Base-by-base conservation (phyloP, 2,888 invertebrate species). In the Mythimna impura region DNA sequence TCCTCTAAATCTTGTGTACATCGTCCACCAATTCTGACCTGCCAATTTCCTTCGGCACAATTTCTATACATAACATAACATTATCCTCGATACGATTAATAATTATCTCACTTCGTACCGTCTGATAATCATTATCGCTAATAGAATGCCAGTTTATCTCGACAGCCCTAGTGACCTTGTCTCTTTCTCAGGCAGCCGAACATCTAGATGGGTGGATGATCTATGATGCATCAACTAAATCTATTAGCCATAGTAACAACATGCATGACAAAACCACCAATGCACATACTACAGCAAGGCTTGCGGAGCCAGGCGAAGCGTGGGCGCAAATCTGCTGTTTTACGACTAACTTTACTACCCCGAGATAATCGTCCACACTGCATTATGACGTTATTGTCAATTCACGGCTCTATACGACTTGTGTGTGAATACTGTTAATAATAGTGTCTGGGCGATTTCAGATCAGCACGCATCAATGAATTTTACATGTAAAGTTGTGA, bases 351-450 rank as follows among this genome's bases (percentile, higher is more conserved):
- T 87, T 87, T 87, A 87, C 83, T 78, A 83, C 84, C 67, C 36
- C 73, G 25, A 86, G 85, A 86, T 86, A 87, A 87, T 87, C 87
- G 87, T 80, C 76, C 84, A 73, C 87, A 78, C 85, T 82, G 76
- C 80, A 88, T 87, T 87, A 87, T 86, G 83, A 87, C 81, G 81
- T 81, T 88, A 81, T 87, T 84, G 87, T 83, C 86, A 83, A 82
- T 87, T 84, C 83, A 81, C 73, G 69, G 69, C 77, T 81, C 75
- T 80, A 84, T 81, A 73, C 71, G 76, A 77, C 40, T 57, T 68
- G 60, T 78, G 73, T 73, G 86, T 73, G 87, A 76, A 82, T 80
- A 65, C n/a, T 52, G 50, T 47, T 17, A 47, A 47, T 47, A 47
- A 86, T 74, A 73, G 22, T 58, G 76, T 66, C 77, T 83, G 70